Evolutionary conservation across 2,797 vertebrate species (phyloP), one percentile per base, ranked within the genome.

Genomic region (Acanthurus leucopareius): DNA sequence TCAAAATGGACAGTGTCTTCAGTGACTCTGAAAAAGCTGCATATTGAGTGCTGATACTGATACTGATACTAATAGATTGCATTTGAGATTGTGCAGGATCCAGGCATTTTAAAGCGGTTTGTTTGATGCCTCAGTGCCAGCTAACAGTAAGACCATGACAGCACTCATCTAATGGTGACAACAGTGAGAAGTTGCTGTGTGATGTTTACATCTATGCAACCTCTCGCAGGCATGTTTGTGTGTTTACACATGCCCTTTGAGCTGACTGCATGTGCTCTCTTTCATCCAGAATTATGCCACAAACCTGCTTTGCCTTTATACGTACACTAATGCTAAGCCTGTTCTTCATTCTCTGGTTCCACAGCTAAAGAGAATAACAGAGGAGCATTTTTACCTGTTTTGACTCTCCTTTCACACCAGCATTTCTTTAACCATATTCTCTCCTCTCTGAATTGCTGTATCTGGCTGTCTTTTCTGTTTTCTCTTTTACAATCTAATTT

Each of bases 181-280:
- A 84, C 75, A 75, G 67, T 25, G 73, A 70, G 49, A 74, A 49
- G 59, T 45, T 60, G 11, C 25, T 15, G 38, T 76, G 52, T 77
- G 56, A 70, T 74, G 69, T 75, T 68, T 52, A 7, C 3, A 19
- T 68, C 59, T 66, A 0, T 57, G 45, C 62, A 60, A 53, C 47
- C 32, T 11, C 57, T 65, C 1, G 6, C 69, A n/a, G 52, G 77
- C 77, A 61, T 87, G 83, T 77, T 28, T 59, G 65, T 60, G 75
- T 82, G 54, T 73, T 81, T 84, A 58, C 68, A 61, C 73, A 68
- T 45, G 47, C 64, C 76, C 20, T 76, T 71, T 78, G 66, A 84
- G 75, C 79, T 62, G 59, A 69, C 69, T 87, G 91, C 93, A 93
- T 92, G 93, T 72, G 54, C 81, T 81, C 77, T 57, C 53, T 83